Conservation (phyloP, 2,888 invertebrate genomes). For the Caenorhabditis virilis region DNA sequence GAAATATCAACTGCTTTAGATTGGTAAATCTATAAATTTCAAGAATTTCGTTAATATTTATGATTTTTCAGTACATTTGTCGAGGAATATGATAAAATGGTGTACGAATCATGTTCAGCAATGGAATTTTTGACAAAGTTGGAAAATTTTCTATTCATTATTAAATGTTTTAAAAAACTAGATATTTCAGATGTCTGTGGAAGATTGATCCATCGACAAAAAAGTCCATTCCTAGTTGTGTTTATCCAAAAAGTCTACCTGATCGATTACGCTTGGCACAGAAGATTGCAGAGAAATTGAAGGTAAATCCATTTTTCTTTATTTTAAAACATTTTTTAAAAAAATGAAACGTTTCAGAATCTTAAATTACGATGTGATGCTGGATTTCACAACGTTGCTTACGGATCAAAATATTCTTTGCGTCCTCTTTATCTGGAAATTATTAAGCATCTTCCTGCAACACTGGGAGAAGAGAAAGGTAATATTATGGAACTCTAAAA, state of each 20-base stretch:
- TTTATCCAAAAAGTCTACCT: slow-evolving; percentile 16
- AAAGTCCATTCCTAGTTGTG: slow-evolving; percentile 23
- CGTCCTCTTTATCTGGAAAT: slow-evolving; percentile 30
- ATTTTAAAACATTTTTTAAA: too few species aligned
- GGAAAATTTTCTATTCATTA: background rate
- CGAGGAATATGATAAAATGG: slow-evolving; percentile 22
- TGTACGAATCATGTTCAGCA: slow-evolving; percentile 21
- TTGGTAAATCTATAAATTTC: slow-evolving; percentile 14
- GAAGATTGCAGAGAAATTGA: slow-evolving; percentile 15
- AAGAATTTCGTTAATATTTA: background rate
- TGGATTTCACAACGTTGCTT: slow-evolving; percentile 36
- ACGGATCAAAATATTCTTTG: slow-evolving; percentile 32
- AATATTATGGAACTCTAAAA: background rate
- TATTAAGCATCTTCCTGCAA: slow-evolving; percentile 24
- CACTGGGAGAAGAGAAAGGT: slow-evolving; percentile 7
- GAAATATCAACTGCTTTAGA: slow-evolving; percentile 23
- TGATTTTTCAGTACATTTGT: slow-evolving; percentile 21
- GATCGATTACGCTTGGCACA: slow-evolving; percentile 18
- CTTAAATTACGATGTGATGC: slow-evolving; percentile 33
- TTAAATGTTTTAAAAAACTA: too few species aligned
- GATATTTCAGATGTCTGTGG: slow-evolving; percentile 37
- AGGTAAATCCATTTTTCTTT: too few species aligned
- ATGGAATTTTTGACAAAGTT: slow-evolving; percentile 35
- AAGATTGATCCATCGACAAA: slow-evolving; percentile 19
- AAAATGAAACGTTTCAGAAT: slow-evolving; percentile 26